Evolutionary conservation across 2,113 vertebrate genomes (phyloP), one percentile per base, ranked within the genome.

Genomic region (Pteropus alecto): DNA sequence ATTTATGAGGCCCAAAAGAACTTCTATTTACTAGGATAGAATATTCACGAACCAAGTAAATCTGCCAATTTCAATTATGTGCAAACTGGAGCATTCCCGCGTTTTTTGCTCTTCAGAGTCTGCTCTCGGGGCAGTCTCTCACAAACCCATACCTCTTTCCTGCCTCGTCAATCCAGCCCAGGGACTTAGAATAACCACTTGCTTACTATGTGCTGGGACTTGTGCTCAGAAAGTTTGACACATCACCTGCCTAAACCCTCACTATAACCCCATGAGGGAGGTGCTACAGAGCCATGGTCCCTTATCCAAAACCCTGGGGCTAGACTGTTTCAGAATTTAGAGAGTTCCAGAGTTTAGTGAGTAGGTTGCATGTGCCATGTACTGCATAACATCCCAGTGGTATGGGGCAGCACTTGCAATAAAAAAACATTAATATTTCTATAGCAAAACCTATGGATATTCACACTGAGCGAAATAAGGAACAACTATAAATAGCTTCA

Each of bases 361-460:
- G 38, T 41, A 65, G 65, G 33, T 10, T 79, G 43, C 43, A 26
- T 15, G 19, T 9, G 14, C 56, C 15, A 1, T 14, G 58, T 9
- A 24, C 38, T 63, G 67, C 15, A 6, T 65, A 86, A 86, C 5
- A 61, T 35, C 83, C 83, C 30, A 33, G 68, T 1, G 70, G 51
- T 43, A 46, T 38, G 19, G 38, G 83, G 33, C 90, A 30, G 65
- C 0, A 6, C 48, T 68, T 71, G 63, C 19, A 61, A 22, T 83
- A 84, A 91, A 48, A 46, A 87, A 19, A n/a, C 54, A 6, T 54
- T 65, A 79, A 86, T 85, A 82, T 92, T 82, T 89, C 87, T 89
- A 7, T 2, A 81, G 71, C 3, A 38, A 86, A 95, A 71, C 21
- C 74, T 67, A 74, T 67, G 90, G 86, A 73, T 86, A 87, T 71